Conservation (phyloP, 2,113 vertebrate species). For the Thunnus thynnus region DNA sequence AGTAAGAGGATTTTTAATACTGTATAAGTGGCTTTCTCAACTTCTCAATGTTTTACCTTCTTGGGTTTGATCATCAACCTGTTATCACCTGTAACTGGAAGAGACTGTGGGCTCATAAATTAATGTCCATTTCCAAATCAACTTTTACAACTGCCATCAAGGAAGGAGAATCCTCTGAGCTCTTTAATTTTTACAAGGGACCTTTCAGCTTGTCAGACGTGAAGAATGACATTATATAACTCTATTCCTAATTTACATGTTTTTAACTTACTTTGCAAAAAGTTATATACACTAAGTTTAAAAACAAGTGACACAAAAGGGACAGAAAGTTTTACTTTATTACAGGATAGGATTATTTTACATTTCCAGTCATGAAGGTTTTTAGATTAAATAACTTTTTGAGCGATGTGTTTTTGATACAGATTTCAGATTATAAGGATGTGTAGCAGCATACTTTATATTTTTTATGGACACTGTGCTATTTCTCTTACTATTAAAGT, state of each 20-base stretch:
- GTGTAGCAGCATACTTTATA: constrained; percentile 12
- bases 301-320: neutral
- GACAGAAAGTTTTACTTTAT: constrained; percentile 24
- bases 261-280: constrained; percentile 15
- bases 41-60: neutral
- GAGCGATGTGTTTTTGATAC: constrained; percentile 54
- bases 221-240: neutral
- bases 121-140: constrained; percentile 20
- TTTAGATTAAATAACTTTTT: constrained; percentile 29
- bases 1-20: constrained; percentile 8
- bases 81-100: constrained; percentile 7
- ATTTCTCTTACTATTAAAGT: constrained; percentile 6
- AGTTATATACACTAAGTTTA: constrained; percentile 50
- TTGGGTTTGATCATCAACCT: constrained; percentile 1
- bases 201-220: neutral
- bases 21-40: neutral
- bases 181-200: constrained; percentile 28
- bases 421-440: constrained; percentile 18
- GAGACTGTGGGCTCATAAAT: constrained; percentile 5
- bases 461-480: constrained; percentile 17
- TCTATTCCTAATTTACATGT: constrained; percentile 22
- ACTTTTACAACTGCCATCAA: constrained; percentile 15
- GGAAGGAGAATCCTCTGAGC: constrained; percentile 9
- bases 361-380: constrained; percentile 25
- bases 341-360: constrained; percentile 32